These are phyloP conservation scores for Aulostomus chinensis DNA, from an alignment of 2,797 vertebrate genomes.

Conservation along the genomic window DNA sequence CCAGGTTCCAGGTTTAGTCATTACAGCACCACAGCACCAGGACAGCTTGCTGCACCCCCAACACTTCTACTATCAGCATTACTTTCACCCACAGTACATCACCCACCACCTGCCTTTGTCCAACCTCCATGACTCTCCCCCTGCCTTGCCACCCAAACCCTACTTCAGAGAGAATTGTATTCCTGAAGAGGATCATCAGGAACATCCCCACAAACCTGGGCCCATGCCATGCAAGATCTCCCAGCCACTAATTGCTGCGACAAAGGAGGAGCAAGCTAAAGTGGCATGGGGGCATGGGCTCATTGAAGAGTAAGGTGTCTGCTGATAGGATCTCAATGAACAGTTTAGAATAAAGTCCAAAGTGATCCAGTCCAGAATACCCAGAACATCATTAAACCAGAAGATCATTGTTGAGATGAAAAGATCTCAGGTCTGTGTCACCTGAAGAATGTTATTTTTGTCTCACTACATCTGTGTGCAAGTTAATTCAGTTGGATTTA, in stretches of 20 bases:
- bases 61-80: slow-evolving; percentile 44
- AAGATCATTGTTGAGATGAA: no score
- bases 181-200: slow-evolving; percentile 82
- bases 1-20: slow-evolving; percentile 11
- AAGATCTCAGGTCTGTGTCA: no score
- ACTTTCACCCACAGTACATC: slow-evolving; percentile 68
- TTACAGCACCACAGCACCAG: slow-evolving; percentile 18
- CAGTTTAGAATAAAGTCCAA: not conserved
- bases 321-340: fast-evolving
- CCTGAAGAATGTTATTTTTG: no score
- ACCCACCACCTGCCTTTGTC: slow-evolving; percentile 80
- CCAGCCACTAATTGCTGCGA: slow-evolving; percentile 76
- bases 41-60: slow-evolving; percentile 22
- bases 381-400: no score
- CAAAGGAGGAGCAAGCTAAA: slow-evolving; percentile 89
- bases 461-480: no score
- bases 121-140: slow-evolving; percentile 80
- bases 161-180: slow-evolving; percentile 86
- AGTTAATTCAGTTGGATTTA: no score
- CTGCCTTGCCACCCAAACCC: slow-evolving; percentile 86
- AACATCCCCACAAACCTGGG: slow-evolving; percentile 55
- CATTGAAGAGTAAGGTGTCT: slow-evolving; percentile 72
- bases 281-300: slow-evolving; percentile 90
- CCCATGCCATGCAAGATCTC: slow-evolving; percentile 85
- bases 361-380: no score